Evolutionary conservation across 2,113 vertebrate genomes (phyloP).

Genomic region (Tenrec ecaudatus): DNA sequence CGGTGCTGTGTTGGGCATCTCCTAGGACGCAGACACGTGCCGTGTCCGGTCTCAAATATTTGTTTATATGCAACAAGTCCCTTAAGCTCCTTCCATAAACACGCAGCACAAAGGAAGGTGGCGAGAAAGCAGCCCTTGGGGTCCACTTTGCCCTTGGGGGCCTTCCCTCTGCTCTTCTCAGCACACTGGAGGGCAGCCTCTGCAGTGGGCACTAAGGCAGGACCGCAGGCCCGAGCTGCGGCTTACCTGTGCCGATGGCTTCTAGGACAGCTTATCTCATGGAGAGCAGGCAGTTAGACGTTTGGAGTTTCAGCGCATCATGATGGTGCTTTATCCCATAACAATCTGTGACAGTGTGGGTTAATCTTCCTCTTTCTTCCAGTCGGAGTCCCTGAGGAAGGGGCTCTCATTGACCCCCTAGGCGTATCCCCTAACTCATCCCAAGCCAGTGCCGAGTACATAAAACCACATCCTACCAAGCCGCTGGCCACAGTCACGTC

Average conservation of each 20-base stretch:
- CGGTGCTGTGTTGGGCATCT: not conserved
- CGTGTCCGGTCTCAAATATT: not conserved
- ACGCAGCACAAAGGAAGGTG: not conserved
- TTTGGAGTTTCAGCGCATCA: not conserved
- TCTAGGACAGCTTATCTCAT: not conserved
- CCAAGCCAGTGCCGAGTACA: not conserved
- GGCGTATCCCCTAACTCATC: not conserved
- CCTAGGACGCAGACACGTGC: not conserved
- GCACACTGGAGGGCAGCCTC: not conserved
- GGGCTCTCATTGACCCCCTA: not conserved
- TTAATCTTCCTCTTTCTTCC: not conserved
- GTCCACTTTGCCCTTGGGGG: not conserved
- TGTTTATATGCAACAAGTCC: not conserved
- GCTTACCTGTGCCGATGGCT: not conserved
- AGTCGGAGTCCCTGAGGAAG: not conserved
- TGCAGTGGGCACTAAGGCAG: not conserved
- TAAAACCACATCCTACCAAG: not conserved
- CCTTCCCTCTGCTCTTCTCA: not conserved
- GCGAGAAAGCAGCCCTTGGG: not conserved
- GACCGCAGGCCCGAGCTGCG: not conserved
- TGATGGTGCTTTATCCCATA: not conserved
- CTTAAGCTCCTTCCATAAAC: not conserved
- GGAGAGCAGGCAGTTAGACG: too few species aligned
- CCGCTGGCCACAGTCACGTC: not conserved
- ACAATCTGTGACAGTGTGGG: not conserved